Evolutionary conservation across 2,888 invertebrate genomes (phyloP).

Genomic region (Lasioglossum malachurum): DNA sequence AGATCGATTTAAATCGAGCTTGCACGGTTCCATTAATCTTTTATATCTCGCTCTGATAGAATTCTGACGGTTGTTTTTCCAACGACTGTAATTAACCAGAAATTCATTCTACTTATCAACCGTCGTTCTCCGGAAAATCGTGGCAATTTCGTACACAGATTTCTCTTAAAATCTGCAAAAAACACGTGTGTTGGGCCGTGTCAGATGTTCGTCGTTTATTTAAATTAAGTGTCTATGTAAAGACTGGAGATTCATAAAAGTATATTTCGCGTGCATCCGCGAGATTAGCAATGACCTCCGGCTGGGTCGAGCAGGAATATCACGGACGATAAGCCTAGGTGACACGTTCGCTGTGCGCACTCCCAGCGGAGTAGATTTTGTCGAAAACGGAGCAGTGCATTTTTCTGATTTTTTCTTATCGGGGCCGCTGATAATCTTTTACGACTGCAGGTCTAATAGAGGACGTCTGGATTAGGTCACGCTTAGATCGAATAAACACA

Average conservation of each 20-base stretch:
- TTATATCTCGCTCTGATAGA: slow-evolving; percentile 18
- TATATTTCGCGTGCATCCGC: background rate
- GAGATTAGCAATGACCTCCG: background rate
- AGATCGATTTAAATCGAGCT: slow-evolving; percentile 52
- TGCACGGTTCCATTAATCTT: slow-evolving; percentile 35
- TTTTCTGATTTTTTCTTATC: slow-evolving; percentile 48
- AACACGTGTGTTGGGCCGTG: too few relatives aligned
- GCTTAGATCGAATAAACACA: slow-evolving; percentile 72
- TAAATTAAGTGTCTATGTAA: too few relatives aligned
- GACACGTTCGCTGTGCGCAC: background rate
- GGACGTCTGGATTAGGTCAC: slow-evolving; percentile 62
- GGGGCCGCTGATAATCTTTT: slow-evolving; percentile 41
- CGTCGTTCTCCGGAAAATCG: background rate
- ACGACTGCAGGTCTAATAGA: slow-evolving; percentile 56
- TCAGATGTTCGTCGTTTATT: too few relatives aligned
- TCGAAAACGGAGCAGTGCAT: slow-evolving; percentile 12
- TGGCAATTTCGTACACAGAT: background rate
- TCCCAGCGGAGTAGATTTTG: background rate
- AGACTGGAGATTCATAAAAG: background rate
- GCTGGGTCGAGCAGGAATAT: background rate
- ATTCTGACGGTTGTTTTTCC: background rate
- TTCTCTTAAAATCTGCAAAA: too few relatives aligned
- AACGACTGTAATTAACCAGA: background rate
- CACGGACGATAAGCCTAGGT: background rate
- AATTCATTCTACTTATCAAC: background rate